Evolutionary conservation across 2,797 vertebrate species (phyloP), one percentile per base, ranked within the genome.

Genomic region (Myotis pilosus): DNA sequence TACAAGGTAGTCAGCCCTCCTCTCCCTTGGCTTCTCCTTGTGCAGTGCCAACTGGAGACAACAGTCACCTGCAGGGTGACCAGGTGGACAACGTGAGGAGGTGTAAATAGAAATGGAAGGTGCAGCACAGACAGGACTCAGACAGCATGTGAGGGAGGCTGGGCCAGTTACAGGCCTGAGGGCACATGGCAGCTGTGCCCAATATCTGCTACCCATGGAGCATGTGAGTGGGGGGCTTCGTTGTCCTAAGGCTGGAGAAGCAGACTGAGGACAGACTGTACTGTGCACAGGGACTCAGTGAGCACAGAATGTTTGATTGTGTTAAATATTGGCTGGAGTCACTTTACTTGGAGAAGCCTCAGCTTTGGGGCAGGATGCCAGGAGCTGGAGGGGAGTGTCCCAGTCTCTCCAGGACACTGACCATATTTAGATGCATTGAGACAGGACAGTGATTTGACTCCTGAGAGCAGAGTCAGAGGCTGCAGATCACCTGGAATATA

Each of bases 371-470:
- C n/a, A 53, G 78, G n/a, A 23, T 8, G 6, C 28, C 28, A 68
- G 19, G 8, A 20, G 17, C 3, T 8, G 36, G 44, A 47, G 22
- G 30, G 33, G 2, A 36, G 5, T 2, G 1, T 75, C 11, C 66
- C n/a, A 72, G 22, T 23, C 75, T 66, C 68, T 8, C 28, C 41
- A 33, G 51, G 19, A 51, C 36, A 23, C 51, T 4, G 13, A 3
- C 1, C 47, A 11, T 20, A n/a, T 1, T 1, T 15, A 68, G 38
- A 17, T 11, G 4, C 7, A 19, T n/a, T 12, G 28, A 11, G 17
- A 53, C 5, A 22, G 69, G 41, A 41, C 41, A 41, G 41, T 41
- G 8, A 41, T 9, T 9, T 41, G 41, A 41, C 41, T 41, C 41
- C 41, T 41, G 41, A 41, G 41, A 41, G 36, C 60, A n/a, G 51